Evolutionary conservation across 2,113 vertebrate species (phyloP), one percentile per base, ranked within the genome.

Genomic region (Propithecus coquereli): DNA sequence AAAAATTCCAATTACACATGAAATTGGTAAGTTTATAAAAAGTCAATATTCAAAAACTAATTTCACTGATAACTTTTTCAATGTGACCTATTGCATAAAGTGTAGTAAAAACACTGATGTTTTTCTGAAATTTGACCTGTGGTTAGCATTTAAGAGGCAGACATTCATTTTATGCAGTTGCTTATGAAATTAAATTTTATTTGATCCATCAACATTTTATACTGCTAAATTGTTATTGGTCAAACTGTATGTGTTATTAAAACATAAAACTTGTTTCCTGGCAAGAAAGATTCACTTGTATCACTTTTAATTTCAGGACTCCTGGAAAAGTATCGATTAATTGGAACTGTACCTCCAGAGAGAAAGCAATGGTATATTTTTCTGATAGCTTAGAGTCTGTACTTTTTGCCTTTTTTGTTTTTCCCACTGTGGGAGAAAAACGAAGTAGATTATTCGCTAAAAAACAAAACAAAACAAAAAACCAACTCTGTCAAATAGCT

Each of bases 111-210:
- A 57, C 47, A 77, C 23, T 59, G 40, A 57, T 18, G 10, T 37
- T 59, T 90, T 92, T 80, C 70, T 34, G 70, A 77, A 50, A 54
- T 82, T 59, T 86, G 34, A 88, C 59, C 50, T 92, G 76, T 45
- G 59, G 61, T 61, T 95, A 54, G 52, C 79, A 82, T 79, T 84
- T 80, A 84, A 94, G 94, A 87, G 18, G 80, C 27, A 63, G 45
- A 76, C 52, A 91, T 76, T 85, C 5, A 85, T 85, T 97, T 90
- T 92, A 61, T 43, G 63, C 59, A 92, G 61, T 27, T 94, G 43
- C 9, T 89, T 83, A 90, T 87, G 77, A 88, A 90, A 91, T 84
- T 91, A 88, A 91, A 93, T 82, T 97, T 93, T 84, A 94, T 84
- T 94, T 88, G 85, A 61, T 37, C 90, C 7, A 9, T 92, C 85